These are phyloP conservation scores for Muscidifurax raptorellus DNA, from an alignment of 1,140 invertebrate genomes.

Conservation along the genomic window DNA sequence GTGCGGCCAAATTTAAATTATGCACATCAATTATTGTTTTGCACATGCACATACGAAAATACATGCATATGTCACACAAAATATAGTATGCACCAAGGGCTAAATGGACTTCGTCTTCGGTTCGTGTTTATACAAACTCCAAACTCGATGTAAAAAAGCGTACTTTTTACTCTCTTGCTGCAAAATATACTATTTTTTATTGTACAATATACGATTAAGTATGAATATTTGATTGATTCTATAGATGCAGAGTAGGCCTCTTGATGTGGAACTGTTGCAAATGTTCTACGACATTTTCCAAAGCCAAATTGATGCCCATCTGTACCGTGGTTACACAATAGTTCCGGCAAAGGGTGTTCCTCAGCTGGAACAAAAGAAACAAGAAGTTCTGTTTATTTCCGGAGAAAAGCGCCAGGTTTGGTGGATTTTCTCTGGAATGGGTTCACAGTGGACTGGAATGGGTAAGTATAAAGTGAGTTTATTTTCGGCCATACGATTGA, in stretches of 20 bases:
- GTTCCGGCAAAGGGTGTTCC: constrained; percentile 43
- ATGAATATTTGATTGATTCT: neutral
- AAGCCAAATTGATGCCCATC: constrained; percentile 67
- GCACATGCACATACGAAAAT: too few species aligned
- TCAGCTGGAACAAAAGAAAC: neutral
- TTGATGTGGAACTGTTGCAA: constrained; percentile 71
- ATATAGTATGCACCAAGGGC: too few species aligned
- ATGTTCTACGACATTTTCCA: constrained; percentile 73
- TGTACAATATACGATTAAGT: too few species aligned
- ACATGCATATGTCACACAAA: too few species aligned
- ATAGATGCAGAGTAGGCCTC: constrained; percentile 52
- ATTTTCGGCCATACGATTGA: neutral
- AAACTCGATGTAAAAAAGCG: too few species aligned
- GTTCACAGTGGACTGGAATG: constrained; percentile 84
- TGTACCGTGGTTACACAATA: constrained; percentile 73
- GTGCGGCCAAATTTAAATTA: too few species aligned
- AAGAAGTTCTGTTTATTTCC: constrained; percentile 23
- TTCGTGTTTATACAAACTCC: too few species aligned
- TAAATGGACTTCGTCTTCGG: too few species aligned
- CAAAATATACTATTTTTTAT: too few species aligned
- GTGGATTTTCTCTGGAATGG: constrained; percentile 84
- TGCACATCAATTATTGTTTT: too few species aligned
- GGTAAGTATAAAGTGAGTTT: constrained; percentile 60
- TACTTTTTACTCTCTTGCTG: too few species aligned
- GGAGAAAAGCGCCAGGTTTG: constrained; percentile 65